These are phyloP conservation scores for Polyploca ridens DNA, from an alignment of 2,888 invertebrate genomes.

Conservation along the genomic window DNA sequence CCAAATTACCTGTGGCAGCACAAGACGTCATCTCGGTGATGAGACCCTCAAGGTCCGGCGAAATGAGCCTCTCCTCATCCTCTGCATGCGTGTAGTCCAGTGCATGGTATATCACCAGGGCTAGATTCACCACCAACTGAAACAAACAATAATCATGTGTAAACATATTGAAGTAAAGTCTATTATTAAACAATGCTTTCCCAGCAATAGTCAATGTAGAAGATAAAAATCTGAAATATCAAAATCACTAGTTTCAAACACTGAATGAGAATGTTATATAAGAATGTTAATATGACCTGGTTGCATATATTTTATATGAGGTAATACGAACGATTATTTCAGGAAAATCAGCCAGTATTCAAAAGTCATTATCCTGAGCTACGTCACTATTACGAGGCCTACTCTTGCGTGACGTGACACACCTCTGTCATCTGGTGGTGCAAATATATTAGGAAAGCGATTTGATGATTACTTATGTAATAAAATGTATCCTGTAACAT, in stretches of 20 bases:
- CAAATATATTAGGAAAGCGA: slow-evolving; percentile 30
- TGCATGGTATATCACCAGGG: slow-evolving; percentile 93
- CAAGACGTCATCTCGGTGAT: slow-evolving; percentile 93
- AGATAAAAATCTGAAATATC: not conserved
- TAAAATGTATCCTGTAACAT: slow-evolving; percentile 10
- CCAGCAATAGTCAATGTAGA: not conserved
- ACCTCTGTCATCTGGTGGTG: slow-evolving; percentile 29
- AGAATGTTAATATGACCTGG: not conserved
- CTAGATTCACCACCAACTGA: slow-evolving; percentile 92
- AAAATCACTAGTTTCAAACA: not conserved
- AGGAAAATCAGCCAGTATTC: slow-evolving; percentile 29
- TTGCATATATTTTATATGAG: not conserved
- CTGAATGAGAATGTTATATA: not conserved
- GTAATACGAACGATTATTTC: slow-evolving; percentile 3
- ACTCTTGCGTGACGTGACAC: slow-evolving; percentile 49
- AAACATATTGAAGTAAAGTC: not conserved
- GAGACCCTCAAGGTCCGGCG: slow-evolving; percentile 92
- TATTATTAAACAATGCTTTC: not conserved
- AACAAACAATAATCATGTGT: slow-evolving; percentile 54
- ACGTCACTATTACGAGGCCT: slow-evolving; percentile 37
- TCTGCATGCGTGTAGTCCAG: slow-evolving; percentile 94
- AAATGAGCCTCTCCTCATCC: slow-evolving; percentile 94
- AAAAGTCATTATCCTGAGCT: slow-evolving; percentile 35
- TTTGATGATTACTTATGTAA: slow-evolving; percentile 11
- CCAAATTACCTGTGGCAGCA: slow-evolving; percentile 75